These are phyloP conservation scores for Reticulitermes lucifugus DNA, from an alignment of 2,888 invertebrate species.

Conservation along the genomic window DNA sequence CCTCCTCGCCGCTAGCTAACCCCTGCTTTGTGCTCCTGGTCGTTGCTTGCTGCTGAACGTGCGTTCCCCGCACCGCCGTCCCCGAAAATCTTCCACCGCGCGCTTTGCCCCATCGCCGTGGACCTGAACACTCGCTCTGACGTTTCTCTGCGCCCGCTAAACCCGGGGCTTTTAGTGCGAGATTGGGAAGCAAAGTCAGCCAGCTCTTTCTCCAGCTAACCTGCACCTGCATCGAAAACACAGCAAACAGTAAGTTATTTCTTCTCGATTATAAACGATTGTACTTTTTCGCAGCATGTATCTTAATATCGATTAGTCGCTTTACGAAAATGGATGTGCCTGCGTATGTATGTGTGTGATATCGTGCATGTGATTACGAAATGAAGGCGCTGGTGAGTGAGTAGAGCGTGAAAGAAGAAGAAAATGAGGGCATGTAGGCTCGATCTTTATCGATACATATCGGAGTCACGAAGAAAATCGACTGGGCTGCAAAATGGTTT, in stretches of 20 bases:
- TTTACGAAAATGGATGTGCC: not conserved
- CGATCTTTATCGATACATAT: slow-evolving; percentile 4
- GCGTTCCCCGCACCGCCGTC: slow-evolving; percentile 28
- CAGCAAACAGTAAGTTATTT: slow-evolving; percentile 25
- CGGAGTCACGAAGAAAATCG: slow-evolving; percentile 7
- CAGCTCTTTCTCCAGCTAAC: not conserved
- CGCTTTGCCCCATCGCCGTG: slow-evolving; percentile 18
- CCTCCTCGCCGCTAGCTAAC: not conserved
- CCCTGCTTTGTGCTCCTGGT: slow-evolving; percentile 15
- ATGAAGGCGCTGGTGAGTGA: not conserved
- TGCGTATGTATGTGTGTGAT: not conserved
- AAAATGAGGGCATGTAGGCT: not conserved
- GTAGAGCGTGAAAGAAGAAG: not conserved
- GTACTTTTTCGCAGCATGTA: not conserved
- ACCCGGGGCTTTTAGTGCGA: slow-evolving; percentile 26
- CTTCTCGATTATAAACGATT: slow-evolving; percentile 22
- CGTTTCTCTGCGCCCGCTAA: slow-evolving; percentile 6
- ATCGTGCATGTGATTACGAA: not conserved
- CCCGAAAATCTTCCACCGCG: slow-evolving; percentile 23
- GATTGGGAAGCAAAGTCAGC: not conserved
- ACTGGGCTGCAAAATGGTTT: slow-evolving; percentile 13
- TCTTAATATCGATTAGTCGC: slow-evolving; percentile 12
- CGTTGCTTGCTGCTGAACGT: slow-evolving; percentile 30
- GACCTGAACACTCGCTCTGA: slow-evolving; percentile 12
- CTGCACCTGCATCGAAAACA: not conserved